Percentiles rank a stretch among this genome's conserved stretches.
Conservation (phyloP, 2,888 invertebrate genomes). For the Troilus luridus region DNA sequence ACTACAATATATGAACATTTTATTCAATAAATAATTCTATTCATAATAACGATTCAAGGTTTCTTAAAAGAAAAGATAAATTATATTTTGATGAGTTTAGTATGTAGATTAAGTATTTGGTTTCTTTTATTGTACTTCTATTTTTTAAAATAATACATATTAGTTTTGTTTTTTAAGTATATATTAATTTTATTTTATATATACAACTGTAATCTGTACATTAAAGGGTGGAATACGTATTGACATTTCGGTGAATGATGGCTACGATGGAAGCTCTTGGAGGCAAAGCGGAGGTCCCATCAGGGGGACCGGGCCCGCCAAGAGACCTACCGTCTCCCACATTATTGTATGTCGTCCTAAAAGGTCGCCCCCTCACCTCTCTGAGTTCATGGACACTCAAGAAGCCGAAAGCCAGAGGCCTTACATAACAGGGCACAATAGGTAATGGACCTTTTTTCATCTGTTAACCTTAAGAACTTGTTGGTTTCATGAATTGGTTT, state of each 20-base stretch:
- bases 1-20: too few species aligned
- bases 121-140: too few species aligned
- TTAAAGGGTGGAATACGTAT: constrained; percentile 85
- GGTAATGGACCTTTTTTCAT: constrained; percentile 70
- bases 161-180: too few species aligned
- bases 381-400: constrained; percentile 90
- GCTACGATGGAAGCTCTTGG: constrained; percentile 95
- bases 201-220: not conserved
- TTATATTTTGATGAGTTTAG: too few species aligned
- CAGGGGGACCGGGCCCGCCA: constrained; percentile 79
- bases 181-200: not conserved
- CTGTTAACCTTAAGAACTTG: too few species aligned
- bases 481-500: too few species aligned
- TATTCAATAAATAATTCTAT: too few species aligned
- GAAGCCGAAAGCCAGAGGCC: constrained; percentile 90
- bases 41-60: too few species aligned
- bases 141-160: too few species aligned
- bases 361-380: constrained; percentile 76
- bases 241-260: constrained; percentile 95
- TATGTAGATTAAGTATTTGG: too few species aligned
- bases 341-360: constrained; percentile 84
- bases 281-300: constrained; percentile 87
- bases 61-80: too few species aligned
- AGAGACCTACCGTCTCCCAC: constrained; percentile 83
- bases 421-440: constrained; percentile 90